Evolutionary conservation across 37 sponge, comb jelly and placozoan species (phyloP).

Genomic region (Dysidea cf. avara): DNA sequence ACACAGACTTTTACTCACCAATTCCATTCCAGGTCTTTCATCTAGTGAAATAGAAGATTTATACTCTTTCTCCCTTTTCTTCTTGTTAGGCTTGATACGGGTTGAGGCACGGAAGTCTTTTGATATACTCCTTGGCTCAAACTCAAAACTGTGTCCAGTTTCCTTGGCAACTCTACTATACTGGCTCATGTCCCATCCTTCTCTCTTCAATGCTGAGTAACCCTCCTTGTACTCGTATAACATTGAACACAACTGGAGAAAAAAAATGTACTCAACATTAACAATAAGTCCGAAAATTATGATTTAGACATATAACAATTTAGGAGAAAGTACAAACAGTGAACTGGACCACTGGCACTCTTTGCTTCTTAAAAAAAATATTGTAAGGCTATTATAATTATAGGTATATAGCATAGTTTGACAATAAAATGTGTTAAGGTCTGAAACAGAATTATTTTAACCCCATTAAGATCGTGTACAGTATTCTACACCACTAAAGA

Average conservation of each 20-base stretch:
- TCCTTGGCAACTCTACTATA: constrained; percentile 22
- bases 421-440: too few relatives aligned
- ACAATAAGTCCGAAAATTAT: background rate
- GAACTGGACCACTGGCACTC: too few relatives aligned
- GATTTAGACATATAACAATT: too few relatives aligned
- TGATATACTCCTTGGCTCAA: constrained; percentile 18
- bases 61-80: constrained; percentile 1
- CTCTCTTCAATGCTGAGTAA: constrained; percentile 50
- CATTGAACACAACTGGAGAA: constrained; percentile 55
- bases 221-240: constrained; percentile 53
- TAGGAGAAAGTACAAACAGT: too few relatives aligned
- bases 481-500: background rate
- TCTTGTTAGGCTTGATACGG: background rate
- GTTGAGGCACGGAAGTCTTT: background rate
- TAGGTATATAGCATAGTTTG: too few relatives aligned
- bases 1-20: too few relatives aligned
- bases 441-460: too few relatives aligned
- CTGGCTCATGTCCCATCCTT: constrained; percentile 64
- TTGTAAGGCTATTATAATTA: too few relatives aligned
- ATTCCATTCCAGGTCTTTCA: too few relatives aligned
- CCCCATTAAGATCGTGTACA: background rate
- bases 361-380: too few relatives aligned
- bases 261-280: background rate
- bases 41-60: too few relatives aligned
- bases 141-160: constrained; percentile 7